Conservation (phyloP, 2,113 vertebrate genomes). For the Anarhynchus alexandrinus region DNA sequence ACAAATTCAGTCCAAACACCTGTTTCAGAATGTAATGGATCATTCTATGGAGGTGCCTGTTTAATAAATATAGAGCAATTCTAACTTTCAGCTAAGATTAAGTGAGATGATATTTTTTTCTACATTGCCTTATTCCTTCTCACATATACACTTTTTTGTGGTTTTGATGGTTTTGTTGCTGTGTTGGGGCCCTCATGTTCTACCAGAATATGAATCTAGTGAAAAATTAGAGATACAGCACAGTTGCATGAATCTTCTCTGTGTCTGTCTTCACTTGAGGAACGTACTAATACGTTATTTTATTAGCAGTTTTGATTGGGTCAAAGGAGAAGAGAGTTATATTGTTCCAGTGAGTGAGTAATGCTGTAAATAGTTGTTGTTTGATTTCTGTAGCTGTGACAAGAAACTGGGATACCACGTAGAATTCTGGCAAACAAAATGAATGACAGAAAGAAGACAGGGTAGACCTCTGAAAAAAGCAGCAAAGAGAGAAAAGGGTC, state of each 20-base stretch:
- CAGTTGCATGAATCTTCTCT: background rate
- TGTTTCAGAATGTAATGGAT: background rate
- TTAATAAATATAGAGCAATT: background rate
- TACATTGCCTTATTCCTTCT: background rate
- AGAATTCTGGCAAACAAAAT: background rate
- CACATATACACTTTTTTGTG: background rate
- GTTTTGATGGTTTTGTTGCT: background rate
- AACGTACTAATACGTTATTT: background rate
- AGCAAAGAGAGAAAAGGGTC: background rate
- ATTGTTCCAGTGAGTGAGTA: background rate
- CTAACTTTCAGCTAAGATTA: background rate
- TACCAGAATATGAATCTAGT: background rate
- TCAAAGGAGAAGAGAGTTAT: background rate
- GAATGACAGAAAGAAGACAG: background rate
- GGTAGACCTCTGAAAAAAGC: background rate
- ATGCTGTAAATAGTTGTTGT: background rate
- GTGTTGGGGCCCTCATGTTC: background rate
- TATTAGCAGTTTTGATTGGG: background rate
- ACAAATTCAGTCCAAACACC: background rate
- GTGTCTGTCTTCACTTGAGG: background rate
- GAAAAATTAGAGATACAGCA: background rate
- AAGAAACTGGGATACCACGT: rapidly evolving
- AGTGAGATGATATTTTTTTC: background rate
- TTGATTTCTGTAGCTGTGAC: background rate
- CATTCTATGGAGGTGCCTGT: background rate